Evolutionary conservation across 2,888 invertebrate species (phyloP), one percentile per base, ranked within the genome.

Genomic region (Linnaemya vulpina): DNA sequence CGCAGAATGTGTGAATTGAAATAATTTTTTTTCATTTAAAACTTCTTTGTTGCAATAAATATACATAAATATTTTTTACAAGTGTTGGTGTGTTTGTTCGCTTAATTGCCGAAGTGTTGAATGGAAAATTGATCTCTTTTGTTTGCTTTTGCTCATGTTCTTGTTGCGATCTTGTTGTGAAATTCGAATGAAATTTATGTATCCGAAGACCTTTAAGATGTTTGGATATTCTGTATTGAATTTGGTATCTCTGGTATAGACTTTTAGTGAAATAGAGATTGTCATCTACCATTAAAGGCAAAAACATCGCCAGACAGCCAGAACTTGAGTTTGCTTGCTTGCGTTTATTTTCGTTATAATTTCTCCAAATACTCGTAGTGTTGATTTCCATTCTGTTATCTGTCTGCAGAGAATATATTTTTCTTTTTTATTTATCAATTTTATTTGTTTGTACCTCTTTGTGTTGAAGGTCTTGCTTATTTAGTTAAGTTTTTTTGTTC

Each of bases 261-360:
- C 4, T 25, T 22, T 35, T 13, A 65, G 67, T 63, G 40, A 73
- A 58, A 43, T 30, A 30, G 46, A 82, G 85, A 85, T 85, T 85
- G 82, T 78, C 82, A 85, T 85, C 85, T 60, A 79, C 65, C 70
- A 74, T 77, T 77, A 74, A 71, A 35, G 53, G 20, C 22, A 67
- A 68, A 67, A 68, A 67, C 67, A 68, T 67, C 49, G 74, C 60
- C 74, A 68, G 51, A 67, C 80, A 60, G 43, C 20, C 25, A 55
- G 17, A 58, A 63, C 38, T 62, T 35, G 7, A 60, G 58, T 40
- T 51, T 30, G 35, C 38, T 60, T 4, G 30, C 38, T 60, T 4
- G 30, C 11, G 30, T 43, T 62, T 20, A 49, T 30, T 77, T 51
- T 49, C 58, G 17, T 70, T 51, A 51, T 51, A 71, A 63, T 71